These are phyloP conservation scores for Graphium colonna DNA, from an alignment of 2,888 invertebrate species.

Conservation along the genomic window DNA sequence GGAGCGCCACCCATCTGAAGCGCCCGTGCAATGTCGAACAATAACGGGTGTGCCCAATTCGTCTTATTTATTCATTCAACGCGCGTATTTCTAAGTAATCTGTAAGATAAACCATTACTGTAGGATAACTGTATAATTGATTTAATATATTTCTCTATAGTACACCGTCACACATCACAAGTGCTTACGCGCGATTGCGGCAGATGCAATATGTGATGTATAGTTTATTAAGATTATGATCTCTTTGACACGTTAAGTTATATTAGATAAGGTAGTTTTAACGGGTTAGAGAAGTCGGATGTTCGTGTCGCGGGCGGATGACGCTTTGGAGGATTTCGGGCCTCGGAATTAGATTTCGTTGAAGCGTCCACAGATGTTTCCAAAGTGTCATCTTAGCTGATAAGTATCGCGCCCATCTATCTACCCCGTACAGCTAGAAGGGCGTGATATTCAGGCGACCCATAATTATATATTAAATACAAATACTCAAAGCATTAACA, in stretches of 20 bases:
- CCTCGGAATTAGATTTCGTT: slow-evolving; percentile 59
- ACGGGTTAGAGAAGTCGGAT: slow-evolving; percentile 30
- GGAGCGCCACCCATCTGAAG: slow-evolving; percentile 70
- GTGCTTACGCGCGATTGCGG: slow-evolving; percentile 7
- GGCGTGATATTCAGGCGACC: no score
- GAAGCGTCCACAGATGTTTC: not conserved
- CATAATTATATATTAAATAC: no score
- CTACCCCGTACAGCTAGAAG: no score
- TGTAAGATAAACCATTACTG: slow-evolving; percentile 66
- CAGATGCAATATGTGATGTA: slow-evolving; percentile 62
- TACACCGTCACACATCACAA: slow-evolving; percentile 59
- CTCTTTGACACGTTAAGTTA: slow-evolving; percentile 72
- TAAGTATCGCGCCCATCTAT: no score
- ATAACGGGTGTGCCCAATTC: slow-evolving; percentile 54
- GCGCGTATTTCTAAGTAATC: slow-evolving; percentile 69
- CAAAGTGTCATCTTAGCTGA: not conserved
- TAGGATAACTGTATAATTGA: slow-evolving; percentile 42
- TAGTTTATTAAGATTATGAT: slow-evolving; percentile 76
- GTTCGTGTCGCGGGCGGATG: not conserved
- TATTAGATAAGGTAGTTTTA: slow-evolving; percentile 51
- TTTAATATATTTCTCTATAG: slow-evolving; percentile 55
- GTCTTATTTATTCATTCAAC: slow-evolving; percentile 66
- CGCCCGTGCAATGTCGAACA: slow-evolving; percentile 1
- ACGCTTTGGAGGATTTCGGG: not conserved
- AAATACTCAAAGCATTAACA: slow-evolving; percentile 80